Conservation (phyloP, 1,140 invertebrate genomes). For the Aplysia californica region DNA sequence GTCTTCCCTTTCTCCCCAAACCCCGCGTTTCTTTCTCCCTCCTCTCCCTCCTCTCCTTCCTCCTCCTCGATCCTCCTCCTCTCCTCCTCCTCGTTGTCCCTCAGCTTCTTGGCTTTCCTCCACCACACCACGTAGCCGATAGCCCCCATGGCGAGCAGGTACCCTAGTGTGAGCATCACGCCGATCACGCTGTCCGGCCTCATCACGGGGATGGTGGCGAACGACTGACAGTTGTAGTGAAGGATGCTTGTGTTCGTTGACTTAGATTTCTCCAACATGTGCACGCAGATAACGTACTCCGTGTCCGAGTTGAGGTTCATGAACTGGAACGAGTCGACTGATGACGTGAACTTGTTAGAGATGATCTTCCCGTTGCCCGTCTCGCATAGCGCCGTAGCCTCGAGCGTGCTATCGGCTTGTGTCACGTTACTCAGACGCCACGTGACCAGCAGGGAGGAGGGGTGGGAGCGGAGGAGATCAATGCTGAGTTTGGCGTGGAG, state of each 20-base stretch:
- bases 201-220: constrained; percentile 4
- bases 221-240: constrained; percentile 9
- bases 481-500: background rate
- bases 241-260: constrained; percentile 14
- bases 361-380: background rate
- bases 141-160: background rate
- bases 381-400: background rate
- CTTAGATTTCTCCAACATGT: constrained; percentile 10
- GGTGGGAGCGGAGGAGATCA: background rate
- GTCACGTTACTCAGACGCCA: background rate
- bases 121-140: background rate
- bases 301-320: constrained; percentile 4
- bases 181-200: constrained; percentile 1
- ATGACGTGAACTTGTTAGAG: background rate
- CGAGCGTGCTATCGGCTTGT: background rate
- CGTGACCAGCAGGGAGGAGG: background rate
- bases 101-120: background rate
- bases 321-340: background rate
- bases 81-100: background rate
- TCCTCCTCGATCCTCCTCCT: background rate
- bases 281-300: constrained; percentile 3
- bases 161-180: background rate
- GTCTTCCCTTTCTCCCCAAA: background rate
- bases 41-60: background rate
- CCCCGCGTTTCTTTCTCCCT: background rate